These are phyloP conservation scores for Stylophora pistillata DNA, from an alignment of 64 coral and sea anemone species.

Conservation along the genomic window DNA sequence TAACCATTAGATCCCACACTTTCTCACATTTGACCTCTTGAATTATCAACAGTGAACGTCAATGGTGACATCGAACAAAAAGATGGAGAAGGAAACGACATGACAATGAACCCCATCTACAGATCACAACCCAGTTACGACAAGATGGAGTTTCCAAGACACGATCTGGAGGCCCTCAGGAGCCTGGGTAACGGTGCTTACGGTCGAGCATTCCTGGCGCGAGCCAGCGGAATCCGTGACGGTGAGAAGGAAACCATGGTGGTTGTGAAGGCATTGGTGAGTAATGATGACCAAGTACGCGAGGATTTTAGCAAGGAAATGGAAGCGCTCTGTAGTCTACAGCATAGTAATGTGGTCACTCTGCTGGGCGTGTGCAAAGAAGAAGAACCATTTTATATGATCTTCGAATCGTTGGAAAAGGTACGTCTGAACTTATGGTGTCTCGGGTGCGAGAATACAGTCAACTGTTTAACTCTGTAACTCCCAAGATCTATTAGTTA, in stretches of 20 bases:
- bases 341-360: slow-evolving; percentile 72
- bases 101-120: slow-evolving; percentile 65
- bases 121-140: slow-evolving; percentile 64
- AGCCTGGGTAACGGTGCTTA: slow-evolving; percentile 91
- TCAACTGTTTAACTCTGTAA: no score
- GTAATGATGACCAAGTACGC: slow-evolving; percentile 75
- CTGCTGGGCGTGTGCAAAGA: slow-evolving; percentile 88
- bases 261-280: slow-evolving; percentile 81
- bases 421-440: slow-evolving; percentile 18
- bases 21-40: background rate
- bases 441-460: no score
- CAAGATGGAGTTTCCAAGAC: slow-evolving; percentile 87
- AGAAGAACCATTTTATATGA: slow-evolving; percentile 87
- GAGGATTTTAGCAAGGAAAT: slow-evolving; percentile 86
- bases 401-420: slow-evolving; percentile 95
- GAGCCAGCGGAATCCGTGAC: slow-evolving; percentile 85
- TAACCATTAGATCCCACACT: no score
- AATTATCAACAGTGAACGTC: slow-evolving; percentile 3
- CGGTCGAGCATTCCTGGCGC: slow-evolving; percentile 80
- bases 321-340: slow-evolving; percentile 56
- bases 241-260: slow-evolving; percentile 93
- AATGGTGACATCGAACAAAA: slow-evolving; percentile 71
- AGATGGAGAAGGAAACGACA: slow-evolving; percentile 61
- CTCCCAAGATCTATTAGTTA: no score
- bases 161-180: slow-evolving; percentile 82